These are phyloP conservation scores for Argya squamiceps DNA, from an alignment of 2,797 vertebrate species.

Conservation along the genomic window DNA sequence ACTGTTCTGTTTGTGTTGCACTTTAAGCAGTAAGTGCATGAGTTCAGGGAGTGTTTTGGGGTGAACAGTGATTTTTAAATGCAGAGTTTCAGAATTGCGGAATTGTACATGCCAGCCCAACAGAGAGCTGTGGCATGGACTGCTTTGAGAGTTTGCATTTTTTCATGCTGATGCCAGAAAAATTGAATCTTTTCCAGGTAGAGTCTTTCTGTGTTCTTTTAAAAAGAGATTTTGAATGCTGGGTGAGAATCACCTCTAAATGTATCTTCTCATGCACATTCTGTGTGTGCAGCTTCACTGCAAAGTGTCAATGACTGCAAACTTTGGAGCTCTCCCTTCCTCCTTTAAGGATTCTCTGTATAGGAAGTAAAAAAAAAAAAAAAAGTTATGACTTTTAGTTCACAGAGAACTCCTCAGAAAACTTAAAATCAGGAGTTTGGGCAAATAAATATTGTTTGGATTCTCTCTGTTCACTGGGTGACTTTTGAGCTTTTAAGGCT, in stretches of 20 bases:
- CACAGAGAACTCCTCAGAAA: neutral
- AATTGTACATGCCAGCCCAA: neutral
- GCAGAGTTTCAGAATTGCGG: neutral
- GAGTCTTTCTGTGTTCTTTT: neutral
- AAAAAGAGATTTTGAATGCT: neutral
- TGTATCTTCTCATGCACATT: neutral
- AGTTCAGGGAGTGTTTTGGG: neutral
- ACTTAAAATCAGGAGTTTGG: neutral
- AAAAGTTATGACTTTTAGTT: neutral
- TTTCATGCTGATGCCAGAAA: neutral
- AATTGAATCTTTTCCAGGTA: neutral
- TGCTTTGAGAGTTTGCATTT: neutral
- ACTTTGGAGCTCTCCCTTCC: neutral
- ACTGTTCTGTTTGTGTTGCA: neutral
- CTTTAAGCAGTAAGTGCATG: neutral
- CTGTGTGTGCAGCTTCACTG: neutral
- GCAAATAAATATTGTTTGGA: neutral
- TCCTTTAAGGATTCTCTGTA: neutral
- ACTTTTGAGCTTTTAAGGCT: neutral
- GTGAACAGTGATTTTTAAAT: neutral
- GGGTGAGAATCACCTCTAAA: neutral
- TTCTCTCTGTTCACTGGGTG: neutral
- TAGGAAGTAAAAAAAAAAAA: neutral
- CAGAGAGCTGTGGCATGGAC: neutral
- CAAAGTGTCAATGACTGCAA: neutral